Base-by-base conservation (phyloP, 1,140 invertebrate species). In the Antheraea pernyi region DNA sequence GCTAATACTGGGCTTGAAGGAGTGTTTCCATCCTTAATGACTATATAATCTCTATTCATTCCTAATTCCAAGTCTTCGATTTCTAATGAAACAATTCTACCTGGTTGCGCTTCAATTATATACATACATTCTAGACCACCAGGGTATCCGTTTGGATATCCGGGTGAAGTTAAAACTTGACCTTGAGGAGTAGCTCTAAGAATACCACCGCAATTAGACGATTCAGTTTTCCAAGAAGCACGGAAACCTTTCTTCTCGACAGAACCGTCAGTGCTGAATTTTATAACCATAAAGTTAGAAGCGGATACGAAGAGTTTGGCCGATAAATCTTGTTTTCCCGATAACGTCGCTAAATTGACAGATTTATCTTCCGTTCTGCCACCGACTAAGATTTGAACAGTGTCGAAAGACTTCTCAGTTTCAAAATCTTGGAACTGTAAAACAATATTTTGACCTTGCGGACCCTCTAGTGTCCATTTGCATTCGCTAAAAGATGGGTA, bases 221-320 rank as follows among this genome's bases (percentile, higher is more conserved):
- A 97, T 88, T 98, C 98, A 0, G 97, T 98, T 91, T 98, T 98
- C 97, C 97, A 98, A 0, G 97, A 97, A 60, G 97, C 97, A 59
- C 97, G 95, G 91, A 99, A 99, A 66, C 98, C 98, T 93, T 98
- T 97, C 74, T 96, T 96, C 93, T 99, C 98, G 30, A 99, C 97
- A 3, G 97, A 97, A 11, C 96, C 96, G 86, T 99, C 98, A 0
- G 98, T 97, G 75, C 97, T 97, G 92, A 99, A 99, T 91, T 98
- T 99, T 71, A 99, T 95, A 69, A 99, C 98, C 97, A 99, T 99
- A 77, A 99, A 98, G 89, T 99, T 99, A 16, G 98, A 98, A 18
- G 98, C 98, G 0, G 98, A 98, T 6, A 98, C 97, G 88, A 97
- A 98, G 5, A 97, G 94, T 83, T 96, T 96, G 70, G 95, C 96